Evolutionary conservation across 1,140 invertebrate species (phyloP), one percentile per base, ranked within the genome.

Genomic region (Drosophila prosaltans): DNA sequence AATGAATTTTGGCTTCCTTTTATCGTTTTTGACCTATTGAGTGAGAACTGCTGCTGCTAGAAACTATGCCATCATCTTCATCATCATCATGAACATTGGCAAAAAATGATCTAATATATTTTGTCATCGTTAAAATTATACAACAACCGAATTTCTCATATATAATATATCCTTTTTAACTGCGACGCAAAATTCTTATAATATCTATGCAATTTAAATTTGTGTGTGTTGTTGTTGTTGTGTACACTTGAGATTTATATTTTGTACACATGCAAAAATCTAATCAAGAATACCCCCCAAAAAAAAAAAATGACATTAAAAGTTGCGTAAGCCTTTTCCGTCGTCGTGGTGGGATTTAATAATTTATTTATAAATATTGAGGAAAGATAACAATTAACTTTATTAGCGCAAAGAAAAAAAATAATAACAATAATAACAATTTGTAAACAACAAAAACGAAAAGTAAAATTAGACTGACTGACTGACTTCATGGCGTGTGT

Each of bases 101-200:
- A 51, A 51, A 21, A 68, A 77, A 80, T 88, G 83, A 88, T 82
- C 80, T 88, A 88, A 88, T 88, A 74, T 64, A 45, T 76, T 76
- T 71, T 88, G 80, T 88, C 83, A 88, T 88, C 83, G 80, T 80
- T 86, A 83, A 16, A 16, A 89, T 83, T 88, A 83, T 86, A 86
- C 45, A 65, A 48, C 41, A 43, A 64, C 28, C 41, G 51, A 55
- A n/a, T 32, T 39, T 32, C 51, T 32, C 51, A 65, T 78, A 54
- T 85, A 75, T 80, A 48, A 65, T 69, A 65, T 81, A 79, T 85
- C 69, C 69, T 83, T 67, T 26, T 62, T 59, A 80, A 73, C 65
- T 88, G 76, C 83, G 82, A 66, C 79, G 83, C 73, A 80, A 71
- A 80, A 82, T 65, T 16, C 28, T 76, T 65, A 40, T 28, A 73